Conservation (phyloP, 2,797 vertebrate species). For the Lithobates pipiens region DNA sequence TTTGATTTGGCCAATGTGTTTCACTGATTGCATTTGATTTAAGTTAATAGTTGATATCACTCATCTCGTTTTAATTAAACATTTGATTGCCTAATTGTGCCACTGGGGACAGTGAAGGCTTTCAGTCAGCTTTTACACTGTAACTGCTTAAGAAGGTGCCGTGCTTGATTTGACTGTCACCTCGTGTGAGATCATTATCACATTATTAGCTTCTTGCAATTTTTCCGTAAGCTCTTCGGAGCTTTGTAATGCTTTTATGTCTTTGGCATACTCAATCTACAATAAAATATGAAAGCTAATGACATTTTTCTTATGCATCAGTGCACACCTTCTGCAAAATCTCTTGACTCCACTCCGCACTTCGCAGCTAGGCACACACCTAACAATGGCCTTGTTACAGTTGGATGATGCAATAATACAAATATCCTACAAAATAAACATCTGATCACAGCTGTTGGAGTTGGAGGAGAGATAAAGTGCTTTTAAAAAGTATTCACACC, state of each 20-base stretch:
- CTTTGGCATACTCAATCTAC: not conserved
- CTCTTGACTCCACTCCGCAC: not conserved
- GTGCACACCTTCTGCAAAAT: not conserved
- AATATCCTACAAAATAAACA: no score
- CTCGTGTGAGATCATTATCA: not conserved
- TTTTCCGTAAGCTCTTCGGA: not conserved
- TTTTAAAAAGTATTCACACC: no score
- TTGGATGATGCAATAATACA: not conserved
- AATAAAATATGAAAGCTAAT: not conserved
- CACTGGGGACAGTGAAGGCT: not conserved
- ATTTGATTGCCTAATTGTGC: not conserved
- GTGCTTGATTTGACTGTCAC: not conserved
- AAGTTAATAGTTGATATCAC: not conserved
- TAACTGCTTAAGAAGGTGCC: not conserved
- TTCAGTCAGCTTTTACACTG: not conserved
- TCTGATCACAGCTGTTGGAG: no score
- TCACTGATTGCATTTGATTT: not conserved
- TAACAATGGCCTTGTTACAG: not conserved
- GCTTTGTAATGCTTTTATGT: not conserved
- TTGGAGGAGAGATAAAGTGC: no score
- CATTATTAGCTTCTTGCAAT: not conserved
- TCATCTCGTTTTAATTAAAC: slow-evolving; percentile 2
- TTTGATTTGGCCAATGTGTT: not conserved
- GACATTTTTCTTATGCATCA: not conserved
- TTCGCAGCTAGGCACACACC: not conserved